Evolutionary conservation across 1,140 invertebrate species (phyloP), one percentile per base, ranked within the genome.

Genomic region (Probaryconus sp.): DNA sequence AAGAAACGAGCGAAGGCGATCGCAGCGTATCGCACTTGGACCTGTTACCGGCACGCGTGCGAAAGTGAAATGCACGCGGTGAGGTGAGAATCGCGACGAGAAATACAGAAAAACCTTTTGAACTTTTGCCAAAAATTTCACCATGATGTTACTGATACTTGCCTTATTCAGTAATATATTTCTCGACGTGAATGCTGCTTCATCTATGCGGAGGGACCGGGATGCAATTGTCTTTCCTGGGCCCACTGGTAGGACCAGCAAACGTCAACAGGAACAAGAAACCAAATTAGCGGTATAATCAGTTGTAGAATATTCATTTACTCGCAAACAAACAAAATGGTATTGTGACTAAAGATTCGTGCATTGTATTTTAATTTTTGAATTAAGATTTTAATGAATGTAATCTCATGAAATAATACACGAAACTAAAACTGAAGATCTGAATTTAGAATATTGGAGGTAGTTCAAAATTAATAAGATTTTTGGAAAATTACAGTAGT

Each of bases 241-340:
- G 4, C 38, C 47, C 18, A 31, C 26, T 11, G 38, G 14, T 5
- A 10, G 11, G n/a, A 50, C 3, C 37, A 9, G 1, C 10, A 51
- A 26, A 42, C 37, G 26, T 11, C 38, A 31, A 6, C 1, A 17
- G 2, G 21, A 13, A 4, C 0, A 11, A 0, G 31, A 50, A 20
- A 16, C 13, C 26, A 37, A 51, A 43, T 31, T 43, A 18, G 58
- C 58, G 58, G 58, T 63, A 51, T n/a, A n/a, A n/a, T n/a, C n/a
- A n/a, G n/a, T n/a, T n/a, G n/a, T n/a, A n/a, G n/a, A n/a, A 60
- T 40, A 24, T 24, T 24, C 21, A 24, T 24, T 24, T 7, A 24
- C 7, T 24, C 21, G 7, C 21, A 45, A 28, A 14, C 11, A 5
- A 18, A 47, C 4, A 10, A 14, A 4, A 4, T 24, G 3, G 21